These are phyloP conservation scores for Cnemophilus loriae DNA, from an alignment of 2,113 vertebrate genomes.

Conservation along the genomic window DNA sequence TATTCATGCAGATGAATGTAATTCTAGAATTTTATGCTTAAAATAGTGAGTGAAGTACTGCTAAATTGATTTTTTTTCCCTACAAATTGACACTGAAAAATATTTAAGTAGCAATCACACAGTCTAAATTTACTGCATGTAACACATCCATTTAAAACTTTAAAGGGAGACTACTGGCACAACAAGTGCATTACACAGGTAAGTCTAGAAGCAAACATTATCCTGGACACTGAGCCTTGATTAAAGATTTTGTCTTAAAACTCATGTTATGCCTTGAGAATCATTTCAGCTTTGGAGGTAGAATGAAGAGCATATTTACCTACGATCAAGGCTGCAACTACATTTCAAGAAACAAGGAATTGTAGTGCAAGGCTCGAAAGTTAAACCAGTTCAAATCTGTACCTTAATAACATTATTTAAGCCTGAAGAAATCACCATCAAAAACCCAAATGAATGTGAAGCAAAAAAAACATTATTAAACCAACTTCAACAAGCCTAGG, in stretches of 20 bases:
- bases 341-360: background rate
- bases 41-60: background rate
- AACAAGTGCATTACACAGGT: background rate
- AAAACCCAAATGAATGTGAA: background rate
- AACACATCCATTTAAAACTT: background rate
- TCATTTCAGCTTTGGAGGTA: background rate
- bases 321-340: background rate
- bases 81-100: background rate
- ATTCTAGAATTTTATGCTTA: background rate
- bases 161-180: background rate
- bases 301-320: background rate
- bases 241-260: background rate
- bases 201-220: background rate
- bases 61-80: background rate
- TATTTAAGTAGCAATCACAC: background rate
- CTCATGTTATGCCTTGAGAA: background rate
- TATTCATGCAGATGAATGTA: background rate
- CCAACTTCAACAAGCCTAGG: background rate
- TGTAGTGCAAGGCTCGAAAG: background rate
- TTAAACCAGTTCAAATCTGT: background rate
- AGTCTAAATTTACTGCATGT: background rate
- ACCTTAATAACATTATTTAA: background rate
- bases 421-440: background rate
- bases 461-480: background rate
- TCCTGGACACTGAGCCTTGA: background rate